These are phyloP conservation scores for Embidobia sp. DNA, from an alignment of 2,888 invertebrate genomes.

Conservation along the genomic window DNA sequence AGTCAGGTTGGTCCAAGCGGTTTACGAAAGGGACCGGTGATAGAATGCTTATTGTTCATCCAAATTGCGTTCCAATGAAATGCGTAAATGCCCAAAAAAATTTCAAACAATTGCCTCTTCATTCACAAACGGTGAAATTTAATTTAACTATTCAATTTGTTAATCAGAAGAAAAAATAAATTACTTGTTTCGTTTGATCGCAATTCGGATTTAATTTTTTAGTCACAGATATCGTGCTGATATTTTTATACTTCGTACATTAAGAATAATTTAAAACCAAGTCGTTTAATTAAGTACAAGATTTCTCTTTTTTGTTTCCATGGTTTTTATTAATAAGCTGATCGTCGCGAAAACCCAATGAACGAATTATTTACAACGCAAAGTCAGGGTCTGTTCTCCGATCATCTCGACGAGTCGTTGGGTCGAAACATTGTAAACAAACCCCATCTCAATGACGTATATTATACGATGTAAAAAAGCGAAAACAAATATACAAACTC, in stretches of 20 bases:
- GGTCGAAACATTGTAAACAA: slow-evolving; percentile 19
- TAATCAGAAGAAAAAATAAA: not conserved
- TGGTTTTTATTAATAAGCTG: not conserved
- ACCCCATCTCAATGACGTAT: slow-evolving; percentile 28
- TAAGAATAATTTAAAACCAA: slow-evolving; percentile 6
- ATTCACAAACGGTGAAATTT: too few species aligned
- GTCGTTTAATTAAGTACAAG: too few species aligned
- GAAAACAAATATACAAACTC: slow-evolving; percentile 43
- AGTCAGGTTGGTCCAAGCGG: slow-evolving; percentile 11
- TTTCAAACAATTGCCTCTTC: too few species aligned
- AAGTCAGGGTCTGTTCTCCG: too few species aligned
- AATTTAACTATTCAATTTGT: too few species aligned
- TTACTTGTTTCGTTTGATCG: not conserved
- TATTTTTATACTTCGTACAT: slow-evolving; percentile 24
- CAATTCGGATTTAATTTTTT: slow-evolving; percentile 18
- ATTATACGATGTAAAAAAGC: slow-evolving; percentile 32
- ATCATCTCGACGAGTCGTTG: slow-evolving; percentile 13
- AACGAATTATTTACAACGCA: too few species aligned
- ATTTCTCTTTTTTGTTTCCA: not conserved
- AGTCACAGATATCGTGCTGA: slow-evolving; percentile 11
- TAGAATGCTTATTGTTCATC: slow-evolving; percentile 7
- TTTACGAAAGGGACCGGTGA: not conserved
- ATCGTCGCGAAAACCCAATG: not conserved
- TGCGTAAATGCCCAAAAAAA: too few species aligned
- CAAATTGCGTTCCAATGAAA: slow-evolving; percentile 13